A percentile compares a stretch with the other conserved stretches of the same genome.
Conservation (phyloP, 2,113 vertebrate genomes). For the Scomber japonicus region DNA sequence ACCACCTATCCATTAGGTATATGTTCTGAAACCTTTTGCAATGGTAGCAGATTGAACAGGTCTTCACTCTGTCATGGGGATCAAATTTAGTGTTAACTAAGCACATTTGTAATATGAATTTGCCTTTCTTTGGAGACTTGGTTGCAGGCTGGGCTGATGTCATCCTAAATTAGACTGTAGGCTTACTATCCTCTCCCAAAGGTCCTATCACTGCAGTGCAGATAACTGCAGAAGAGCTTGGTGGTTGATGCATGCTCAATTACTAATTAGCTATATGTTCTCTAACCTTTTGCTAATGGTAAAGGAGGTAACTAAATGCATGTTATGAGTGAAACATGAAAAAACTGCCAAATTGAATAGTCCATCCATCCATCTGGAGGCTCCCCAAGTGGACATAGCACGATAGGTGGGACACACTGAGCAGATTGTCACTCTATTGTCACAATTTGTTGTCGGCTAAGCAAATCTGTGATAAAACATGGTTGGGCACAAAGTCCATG, state of each 20-base stretch:
- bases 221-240: constrained; percentile 15
- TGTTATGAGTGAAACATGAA: too few species aligned
- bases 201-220: constrained; percentile 21
- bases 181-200: constrained; percentile 33
- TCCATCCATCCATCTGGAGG: background rate
- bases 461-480: constrained; percentile 1
- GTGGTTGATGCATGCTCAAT: constrained; percentile 29
- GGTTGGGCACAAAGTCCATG: background rate
- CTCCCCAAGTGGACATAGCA: background rate
- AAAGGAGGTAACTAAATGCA: too few species aligned
- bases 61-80: background rate
- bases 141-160: constrained; percentile 8
- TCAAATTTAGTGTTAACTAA: background rate
- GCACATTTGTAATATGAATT: background rate
- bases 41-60: background rate
- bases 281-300: too few species aligned
- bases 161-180: constrained; percentile 4
- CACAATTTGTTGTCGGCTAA: background rate
- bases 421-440: background rate
- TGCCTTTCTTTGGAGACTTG: background rate
- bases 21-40: too few species aligned
- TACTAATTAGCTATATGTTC: too few species aligned
- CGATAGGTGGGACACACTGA: background rate
- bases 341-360: too few species aligned
- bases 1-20: too few species aligned